A percentile compares a stretch with the other conserved stretches of the same genome.
Evolutionary conservation across 2,888 invertebrate species (phyloP).

Genomic region (Coelinius sp.): DNA sequence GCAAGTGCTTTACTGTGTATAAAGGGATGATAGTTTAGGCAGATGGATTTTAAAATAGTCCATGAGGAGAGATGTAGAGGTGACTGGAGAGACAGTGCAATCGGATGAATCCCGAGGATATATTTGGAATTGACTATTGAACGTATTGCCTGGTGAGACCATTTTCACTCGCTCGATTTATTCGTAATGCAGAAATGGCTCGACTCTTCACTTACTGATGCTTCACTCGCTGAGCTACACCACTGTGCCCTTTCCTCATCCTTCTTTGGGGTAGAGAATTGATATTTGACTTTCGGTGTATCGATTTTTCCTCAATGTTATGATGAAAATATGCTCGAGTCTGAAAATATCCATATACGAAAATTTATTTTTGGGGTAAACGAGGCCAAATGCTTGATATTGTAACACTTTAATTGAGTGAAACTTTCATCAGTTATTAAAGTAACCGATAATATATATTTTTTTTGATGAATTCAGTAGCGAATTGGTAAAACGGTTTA

Average conservation of each 20-base stretch:
- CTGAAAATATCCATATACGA: not conserved
- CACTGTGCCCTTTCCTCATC: slow-evolving; percentile 16
- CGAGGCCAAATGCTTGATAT: not conserved
- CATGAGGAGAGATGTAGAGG: not conserved
- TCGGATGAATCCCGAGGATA: not conserved
- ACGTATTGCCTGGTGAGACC: not conserved
- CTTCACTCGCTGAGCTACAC: not conserved
- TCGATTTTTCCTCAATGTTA: slow-evolving; percentile 15
- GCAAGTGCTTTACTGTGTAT: slow-evolving; percentile 1
- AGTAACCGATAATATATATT: too few relatives aligned
- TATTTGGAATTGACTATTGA: slow-evolving; percentile 24
- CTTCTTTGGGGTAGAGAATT: slow-evolving; percentile 15
- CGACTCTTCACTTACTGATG: not conserved
- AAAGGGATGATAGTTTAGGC: not conserved
- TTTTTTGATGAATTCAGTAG: too few relatives aligned
- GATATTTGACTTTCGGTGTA: slow-evolving; percentile 8
- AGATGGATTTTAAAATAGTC: slow-evolving; percentile 16
- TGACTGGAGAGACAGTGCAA: not conserved
- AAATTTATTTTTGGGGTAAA: not conserved
- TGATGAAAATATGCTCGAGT: not conserved
- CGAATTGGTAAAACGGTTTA: too few relatives aligned
- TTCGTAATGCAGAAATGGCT: slow-evolving; percentile 12
- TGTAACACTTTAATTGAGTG: not conserved
- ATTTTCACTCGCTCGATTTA: slow-evolving; percentile 12
- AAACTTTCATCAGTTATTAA: too few relatives aligned